phyloP scores from a whole-genome alignment of 2,113 vertebrate species.

The Trichomycterus rosablanca region DNA sequence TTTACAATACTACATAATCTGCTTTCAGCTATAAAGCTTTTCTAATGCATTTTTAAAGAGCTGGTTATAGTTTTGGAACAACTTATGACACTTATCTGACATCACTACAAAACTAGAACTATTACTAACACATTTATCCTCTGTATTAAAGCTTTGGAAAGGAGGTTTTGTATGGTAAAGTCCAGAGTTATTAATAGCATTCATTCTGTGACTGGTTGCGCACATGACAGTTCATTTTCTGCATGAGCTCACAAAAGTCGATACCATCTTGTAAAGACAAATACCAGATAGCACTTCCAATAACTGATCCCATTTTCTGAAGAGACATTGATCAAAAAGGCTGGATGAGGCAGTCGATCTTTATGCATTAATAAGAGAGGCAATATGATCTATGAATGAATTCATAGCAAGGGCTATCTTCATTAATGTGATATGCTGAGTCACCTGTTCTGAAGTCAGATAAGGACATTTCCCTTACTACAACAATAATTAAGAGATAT shows the following conservation, averaged over 20 bases:
- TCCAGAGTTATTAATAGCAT: constrained; percentile 55
- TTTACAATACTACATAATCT: too few species aligned
- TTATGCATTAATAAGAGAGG: constrained; percentile 63
- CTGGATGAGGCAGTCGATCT: constrained; percentile 43
- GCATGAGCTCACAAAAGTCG: constrained; percentile 71
- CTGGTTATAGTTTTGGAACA: too few species aligned
- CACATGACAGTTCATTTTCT: constrained; percentile 75
- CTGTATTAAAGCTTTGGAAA: background rate
- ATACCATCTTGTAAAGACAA: constrained; percentile 72
- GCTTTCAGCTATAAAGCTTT: too few species aligned
- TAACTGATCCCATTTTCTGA: constrained; percentile 62
- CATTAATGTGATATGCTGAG: constrained; percentile 36
- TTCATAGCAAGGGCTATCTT: constrained; percentile 46
- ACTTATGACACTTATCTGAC: too few species aligned
- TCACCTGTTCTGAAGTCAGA: background rate
- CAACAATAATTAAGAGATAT: background rate
- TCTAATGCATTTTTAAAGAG: too few species aligned
- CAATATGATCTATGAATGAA: constrained; percentile 62
- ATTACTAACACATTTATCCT: too few species aligned
- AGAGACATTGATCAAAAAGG: constrained; percentile 64
- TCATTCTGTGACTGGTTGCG: constrained; percentile 51
- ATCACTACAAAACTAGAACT: too few species aligned
- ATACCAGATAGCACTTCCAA: constrained; percentile 63
- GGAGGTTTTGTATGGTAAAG: constrained; percentile 47
- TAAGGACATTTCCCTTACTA: constrained; percentile 14